Conservation (phyloP, 2,888 invertebrate genomes). For the Limnephilus auricula region DNA sequence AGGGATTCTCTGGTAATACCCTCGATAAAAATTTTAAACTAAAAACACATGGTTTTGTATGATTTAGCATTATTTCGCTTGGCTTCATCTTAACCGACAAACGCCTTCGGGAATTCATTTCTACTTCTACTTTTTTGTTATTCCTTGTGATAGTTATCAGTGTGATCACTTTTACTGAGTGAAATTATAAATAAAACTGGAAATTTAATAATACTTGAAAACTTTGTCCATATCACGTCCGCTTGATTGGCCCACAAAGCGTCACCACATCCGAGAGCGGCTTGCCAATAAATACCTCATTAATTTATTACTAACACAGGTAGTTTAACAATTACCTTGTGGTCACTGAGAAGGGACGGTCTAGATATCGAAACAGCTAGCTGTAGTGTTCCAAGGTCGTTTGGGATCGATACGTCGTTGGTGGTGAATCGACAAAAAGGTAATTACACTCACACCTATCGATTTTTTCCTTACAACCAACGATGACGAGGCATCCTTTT, state of each 20-base stretch:
- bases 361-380: not conserved
- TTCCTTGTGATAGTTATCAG: not conserved
- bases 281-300: not conserved
- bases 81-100: too few species aligned
- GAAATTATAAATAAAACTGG: too few species aligned
- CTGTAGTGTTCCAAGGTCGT: not conserved
- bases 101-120: too few species aligned
- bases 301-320: not conserved
- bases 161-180: not conserved
- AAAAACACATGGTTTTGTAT: too few species aligned
- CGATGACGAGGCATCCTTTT: not conserved
- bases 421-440: not conserved
- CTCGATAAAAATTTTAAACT: too few species aligned
- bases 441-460: not conserved
- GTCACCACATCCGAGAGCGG: not conserved
- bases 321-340: not conserved
- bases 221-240: not conserved
- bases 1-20: too few species aligned
- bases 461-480: not conserved
- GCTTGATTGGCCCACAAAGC: not conserved
- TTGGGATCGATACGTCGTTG: not conserved
- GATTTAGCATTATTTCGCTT: too few species aligned
- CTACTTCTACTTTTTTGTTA: too few species aligned
- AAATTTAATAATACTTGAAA: too few species aligned
- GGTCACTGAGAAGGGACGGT: not conserved